A percentile compares a stretch with the other conserved stretches of the same genome.
These are phyloP conservation scores for Rhineura floridana DNA, from an alignment of 2,113 vertebrate genomes.

Conservation along the genomic window DNA sequence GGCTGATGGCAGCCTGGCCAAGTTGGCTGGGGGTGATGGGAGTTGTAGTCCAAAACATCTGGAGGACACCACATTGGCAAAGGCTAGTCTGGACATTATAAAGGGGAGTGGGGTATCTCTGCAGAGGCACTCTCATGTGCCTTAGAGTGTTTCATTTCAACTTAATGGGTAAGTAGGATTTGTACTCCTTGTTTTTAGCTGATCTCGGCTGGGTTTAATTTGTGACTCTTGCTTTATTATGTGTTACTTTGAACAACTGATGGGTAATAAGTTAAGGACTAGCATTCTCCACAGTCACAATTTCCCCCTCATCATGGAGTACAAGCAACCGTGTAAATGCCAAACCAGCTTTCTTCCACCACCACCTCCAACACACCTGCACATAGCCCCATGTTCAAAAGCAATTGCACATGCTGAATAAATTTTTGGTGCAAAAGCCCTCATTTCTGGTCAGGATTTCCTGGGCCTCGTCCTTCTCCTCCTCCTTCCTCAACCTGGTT, in stretches of 20 bases:
- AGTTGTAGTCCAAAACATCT: too few relatives aligned
- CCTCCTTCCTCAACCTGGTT: slow-evolving; percentile 36
- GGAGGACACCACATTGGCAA: too few relatives aligned
- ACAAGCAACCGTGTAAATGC: neutral
- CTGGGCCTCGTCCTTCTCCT: slow-evolving; percentile 19
- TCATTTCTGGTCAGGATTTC: slow-evolving; percentile 46
- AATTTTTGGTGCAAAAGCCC: slow-evolving; percentile 12
- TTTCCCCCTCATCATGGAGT: neutral
- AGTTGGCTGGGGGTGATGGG: too few relatives aligned
- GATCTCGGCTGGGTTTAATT: neutral
- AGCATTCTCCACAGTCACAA: neutral
- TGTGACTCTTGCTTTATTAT: neutral
- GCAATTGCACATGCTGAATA: too few relatives aligned
- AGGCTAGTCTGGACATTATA: neutral
- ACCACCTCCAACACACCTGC: neutral
- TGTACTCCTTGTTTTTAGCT: neutral
- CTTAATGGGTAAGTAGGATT: neutral
- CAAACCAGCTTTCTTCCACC: neutral
- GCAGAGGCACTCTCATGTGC: neutral
- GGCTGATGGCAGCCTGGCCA: too few relatives aligned
- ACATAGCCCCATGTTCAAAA: slow-evolving; percentile 9
- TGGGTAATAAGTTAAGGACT: neutral
- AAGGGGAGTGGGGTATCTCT: neutral
- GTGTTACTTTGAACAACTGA: neutral
- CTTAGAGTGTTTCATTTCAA: neutral